Conservation (phyloP, 1,140 invertebrate species). For the Oreohelix idahoensis region DNA sequence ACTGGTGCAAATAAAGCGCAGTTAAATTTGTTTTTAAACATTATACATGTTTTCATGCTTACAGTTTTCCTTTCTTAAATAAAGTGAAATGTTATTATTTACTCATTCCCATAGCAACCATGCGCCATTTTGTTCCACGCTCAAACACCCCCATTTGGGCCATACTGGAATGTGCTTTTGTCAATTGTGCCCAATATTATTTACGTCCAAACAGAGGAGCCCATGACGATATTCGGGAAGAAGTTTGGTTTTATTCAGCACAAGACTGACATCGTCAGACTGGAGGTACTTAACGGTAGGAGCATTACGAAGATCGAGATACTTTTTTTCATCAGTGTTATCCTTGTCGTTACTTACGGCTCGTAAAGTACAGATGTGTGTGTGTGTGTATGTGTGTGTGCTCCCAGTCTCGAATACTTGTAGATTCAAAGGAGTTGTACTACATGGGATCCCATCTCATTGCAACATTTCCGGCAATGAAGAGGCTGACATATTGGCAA, state of each 20-base stretch:
- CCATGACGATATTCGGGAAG: not conserved
- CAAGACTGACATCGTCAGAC: conserved; percentile 8
- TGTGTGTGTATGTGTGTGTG: too few relatives aligned
- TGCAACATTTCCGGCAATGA: too few relatives aligned
- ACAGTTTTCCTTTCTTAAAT: too few relatives aligned
- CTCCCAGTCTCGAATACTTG: too few relatives aligned
- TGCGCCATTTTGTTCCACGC: conserved; percentile 24
- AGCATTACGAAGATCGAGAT: not conserved
- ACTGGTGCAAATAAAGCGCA: too few relatives aligned
- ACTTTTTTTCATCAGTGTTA: not conserved
- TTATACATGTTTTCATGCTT: too few relatives aligned
- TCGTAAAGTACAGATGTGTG: too few relatives aligned
- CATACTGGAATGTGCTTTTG: not conserved
- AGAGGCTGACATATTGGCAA: too few relatives aligned
- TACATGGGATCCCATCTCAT: too few relatives aligned
- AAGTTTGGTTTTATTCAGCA: conserved; percentile 3
- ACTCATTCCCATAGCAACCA: not conserved
- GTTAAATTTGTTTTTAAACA: too few relatives aligned
- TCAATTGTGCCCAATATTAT: not conserved
- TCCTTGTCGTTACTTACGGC: too few relatives aligned
- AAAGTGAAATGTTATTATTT: not conserved
- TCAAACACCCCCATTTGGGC: not conserved
- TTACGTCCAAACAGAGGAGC: not conserved
- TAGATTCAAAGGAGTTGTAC: too few relatives aligned
- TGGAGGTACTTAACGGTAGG: conserved; percentile 14